A percentile compares a stretch with the other conserved stretches of the same genome.
Evolutionary conservation across 2,797 vertebrate species (phyloP).

Genomic region (Protonibea diacanthus): DNA sequence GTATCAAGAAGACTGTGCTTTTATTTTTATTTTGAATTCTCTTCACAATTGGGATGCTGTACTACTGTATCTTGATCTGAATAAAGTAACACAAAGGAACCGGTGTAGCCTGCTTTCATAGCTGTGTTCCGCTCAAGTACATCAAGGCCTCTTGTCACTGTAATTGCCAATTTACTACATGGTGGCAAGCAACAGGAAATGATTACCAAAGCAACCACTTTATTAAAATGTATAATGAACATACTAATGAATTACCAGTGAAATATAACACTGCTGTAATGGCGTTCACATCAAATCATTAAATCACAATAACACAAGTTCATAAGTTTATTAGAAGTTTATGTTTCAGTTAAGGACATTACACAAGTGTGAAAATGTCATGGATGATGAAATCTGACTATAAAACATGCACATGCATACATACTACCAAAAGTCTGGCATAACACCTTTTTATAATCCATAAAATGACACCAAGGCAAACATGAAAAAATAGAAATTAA

Average conservation of each 20-base stretch:
- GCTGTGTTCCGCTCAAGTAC: neutral
- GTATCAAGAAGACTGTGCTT: conserved; percentile 75
- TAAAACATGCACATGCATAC: too few species aligned
- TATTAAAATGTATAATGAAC: neutral
- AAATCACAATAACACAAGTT: neutral
- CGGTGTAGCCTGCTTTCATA: conserved; percentile 15
- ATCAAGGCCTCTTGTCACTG: conserved; percentile 20
- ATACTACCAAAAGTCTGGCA: too few species aligned
- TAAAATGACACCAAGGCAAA: neutral
- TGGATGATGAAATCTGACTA: too few species aligned
- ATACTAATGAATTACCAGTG: neutral
- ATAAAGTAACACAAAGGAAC: conserved; percentile 83
- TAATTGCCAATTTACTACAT: conserved; percentile 7
- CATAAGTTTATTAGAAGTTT: too few species aligned
- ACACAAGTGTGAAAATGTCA: too few species aligned
- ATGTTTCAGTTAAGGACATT: too few species aligned
- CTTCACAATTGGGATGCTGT: conserved; percentile 76
- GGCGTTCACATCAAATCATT: neutral
- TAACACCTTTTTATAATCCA: too few species aligned
- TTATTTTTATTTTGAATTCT: conserved; percentile 78
- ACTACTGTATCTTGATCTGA: conserved; percentile 84
- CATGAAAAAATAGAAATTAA: too few species aligned
- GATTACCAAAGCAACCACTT: conserved; percentile 1
- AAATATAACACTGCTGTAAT: neutral
- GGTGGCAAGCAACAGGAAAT: conserved; percentile 5